Conservation (phyloP, 2,797 vertebrate genomes). For the Scyliorhinus canicula region DNA sequence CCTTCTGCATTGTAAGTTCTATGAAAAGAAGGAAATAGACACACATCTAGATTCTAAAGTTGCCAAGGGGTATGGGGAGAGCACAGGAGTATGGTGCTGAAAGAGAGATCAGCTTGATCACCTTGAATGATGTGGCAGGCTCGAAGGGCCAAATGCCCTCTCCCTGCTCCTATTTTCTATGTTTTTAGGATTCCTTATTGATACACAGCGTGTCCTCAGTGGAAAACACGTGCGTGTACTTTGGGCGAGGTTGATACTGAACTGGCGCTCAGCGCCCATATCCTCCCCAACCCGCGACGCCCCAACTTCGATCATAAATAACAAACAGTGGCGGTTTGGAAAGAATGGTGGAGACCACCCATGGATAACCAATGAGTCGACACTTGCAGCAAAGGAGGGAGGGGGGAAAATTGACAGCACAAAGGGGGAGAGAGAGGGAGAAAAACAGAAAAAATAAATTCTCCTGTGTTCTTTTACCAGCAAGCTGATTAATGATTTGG, state of each 20-base stretch:
- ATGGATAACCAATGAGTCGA: neutral
- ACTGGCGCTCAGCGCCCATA: neutral
- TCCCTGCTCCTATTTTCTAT: too few relatives aligned
- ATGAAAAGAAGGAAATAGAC: too few relatives aligned
- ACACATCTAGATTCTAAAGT: too few relatives aligned
- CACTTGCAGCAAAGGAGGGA: neutral
- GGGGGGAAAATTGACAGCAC: neutral
- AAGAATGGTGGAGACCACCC: neutral
- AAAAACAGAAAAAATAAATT: neutral
- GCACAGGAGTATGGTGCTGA: too few relatives aligned
- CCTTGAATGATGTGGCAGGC: too few relatives aligned
- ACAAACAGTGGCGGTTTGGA: neutral
- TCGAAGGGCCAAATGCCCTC: too few relatives aligned
- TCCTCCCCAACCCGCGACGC: neutral
- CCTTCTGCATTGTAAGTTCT: too few relatives aligned
- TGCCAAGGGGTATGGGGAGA: too few relatives aligned
- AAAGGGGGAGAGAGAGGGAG: neutral
- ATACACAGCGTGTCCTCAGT: too few relatives aligned
- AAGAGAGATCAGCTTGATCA: too few relatives aligned
- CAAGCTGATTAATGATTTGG: constrained; percentile 48
- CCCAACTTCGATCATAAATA: neutral
- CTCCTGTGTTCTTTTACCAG: neutral
- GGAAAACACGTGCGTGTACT: neutral
- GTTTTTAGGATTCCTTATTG: neutral
- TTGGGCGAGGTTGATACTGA: neutral